Conservation (phyloP, 2,113 vertebrate genomes). For the Paradisaea rubra region DNA sequence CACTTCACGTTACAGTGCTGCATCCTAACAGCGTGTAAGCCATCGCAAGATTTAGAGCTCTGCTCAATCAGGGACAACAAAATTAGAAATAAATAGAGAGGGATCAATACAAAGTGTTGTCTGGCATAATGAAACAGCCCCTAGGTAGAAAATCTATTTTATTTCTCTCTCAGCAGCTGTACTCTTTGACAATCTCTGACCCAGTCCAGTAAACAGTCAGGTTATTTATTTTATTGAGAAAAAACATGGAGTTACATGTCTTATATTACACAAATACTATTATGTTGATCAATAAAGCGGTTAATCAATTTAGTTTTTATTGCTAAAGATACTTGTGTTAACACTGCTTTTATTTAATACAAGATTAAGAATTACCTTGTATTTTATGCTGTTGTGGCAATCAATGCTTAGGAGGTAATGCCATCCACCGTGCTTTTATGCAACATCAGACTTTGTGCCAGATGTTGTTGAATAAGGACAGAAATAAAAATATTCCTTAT, state of each 20-base stretch:
- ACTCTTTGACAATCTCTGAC: constrained; percentile 44
- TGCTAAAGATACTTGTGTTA: constrained; percentile 6
- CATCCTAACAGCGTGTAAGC: constrained; percentile 72
- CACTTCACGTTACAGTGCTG: constrained; percentile 53
- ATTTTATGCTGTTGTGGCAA: not conserved
- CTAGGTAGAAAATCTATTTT: constrained; percentile 72
- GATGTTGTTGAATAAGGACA: not conserved
- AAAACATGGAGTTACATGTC: not conserved
- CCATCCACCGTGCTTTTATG: not conserved
- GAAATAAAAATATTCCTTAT: not conserved
- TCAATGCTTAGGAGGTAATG: not conserved
- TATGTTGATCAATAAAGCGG: not conserved
- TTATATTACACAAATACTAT: not conserved
- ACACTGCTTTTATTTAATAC: not conserved
- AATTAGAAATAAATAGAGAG: constrained; percentile 80
- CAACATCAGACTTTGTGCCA: not conserved
- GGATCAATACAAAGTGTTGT: constrained; percentile 75
- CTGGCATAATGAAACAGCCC: constrained; percentile 75
- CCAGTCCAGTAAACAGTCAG: not conserved
- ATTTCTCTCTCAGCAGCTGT: constrained; percentile 56
- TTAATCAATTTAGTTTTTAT: constrained; percentile 4
- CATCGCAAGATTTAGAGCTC: constrained; percentile 72
- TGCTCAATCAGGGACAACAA: constrained; percentile 76
- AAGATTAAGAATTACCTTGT: not conserved
- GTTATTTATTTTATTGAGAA: constrained; percentile 50